These are phyloP conservation scores for Sebastes nivosus DNA, from an alignment of 2,797 vertebrate species.

Conservation along the genomic window DNA sequence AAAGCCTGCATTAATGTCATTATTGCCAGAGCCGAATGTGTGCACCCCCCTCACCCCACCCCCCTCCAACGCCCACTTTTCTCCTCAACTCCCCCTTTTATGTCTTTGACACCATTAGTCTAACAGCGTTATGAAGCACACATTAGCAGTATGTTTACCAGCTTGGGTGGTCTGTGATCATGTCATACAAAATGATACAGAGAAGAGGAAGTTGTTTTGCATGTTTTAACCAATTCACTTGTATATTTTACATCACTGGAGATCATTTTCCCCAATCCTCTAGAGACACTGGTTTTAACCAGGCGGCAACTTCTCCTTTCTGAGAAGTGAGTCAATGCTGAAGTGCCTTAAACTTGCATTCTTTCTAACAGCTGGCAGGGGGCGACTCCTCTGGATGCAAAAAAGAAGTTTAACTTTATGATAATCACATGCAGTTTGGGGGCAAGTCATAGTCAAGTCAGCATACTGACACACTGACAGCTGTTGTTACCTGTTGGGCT, in stretches of 20 bases:
- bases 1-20: conserved; percentile 30
- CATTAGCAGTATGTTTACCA: not conserved
- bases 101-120: not conserved
- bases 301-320: not conserved
- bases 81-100: not conserved
- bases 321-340: not conserved
- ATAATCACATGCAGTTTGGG: too few relatives aligned
- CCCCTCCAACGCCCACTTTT: not conserved
- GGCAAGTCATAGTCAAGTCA: too few relatives aligned
- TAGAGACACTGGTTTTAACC: not conserved
- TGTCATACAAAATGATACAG: not conserved
- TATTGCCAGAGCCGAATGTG: conserved; percentile 15
- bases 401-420: too few relatives aligned
- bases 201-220: not conserved
- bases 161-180: not conserved
- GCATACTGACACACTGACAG: too few relatives aligned
- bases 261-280: not conserved
- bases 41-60: too few relatives aligned
- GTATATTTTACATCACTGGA: not conserved
- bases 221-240: not conserved
- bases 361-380: not conserved
- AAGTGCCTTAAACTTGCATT: not conserved
- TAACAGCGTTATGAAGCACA: not conserved
- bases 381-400: not conserved
- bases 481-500: too few relatives aligned